Evolutionary conservation across 2,113 vertebrate species (phyloP), one percentile per base, ranked within the genome.

Genomic region (Pyrgilauda ruficollis): DNA sequence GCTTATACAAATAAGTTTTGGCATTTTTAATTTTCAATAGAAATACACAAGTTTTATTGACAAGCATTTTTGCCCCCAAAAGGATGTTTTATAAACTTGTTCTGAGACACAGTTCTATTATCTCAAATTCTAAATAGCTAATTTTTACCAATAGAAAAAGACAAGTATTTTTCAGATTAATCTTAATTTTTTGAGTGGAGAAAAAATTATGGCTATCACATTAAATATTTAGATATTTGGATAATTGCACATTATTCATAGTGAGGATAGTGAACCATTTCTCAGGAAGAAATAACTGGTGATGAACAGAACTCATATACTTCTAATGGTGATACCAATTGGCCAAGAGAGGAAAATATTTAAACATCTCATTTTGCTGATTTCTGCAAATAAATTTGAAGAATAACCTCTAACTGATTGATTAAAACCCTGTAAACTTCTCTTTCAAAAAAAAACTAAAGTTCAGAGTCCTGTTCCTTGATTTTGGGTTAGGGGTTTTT

Each of bases 361-460:
- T 69, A 58, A 61, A 77, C 1, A 12, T 46, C 21, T 56, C 6
- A 46, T 90, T 92, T 89, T 81, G 37, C 10, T 53, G 11, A 27
- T 37, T 31, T 52, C 14, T 77, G 26, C 92, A 76, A 47, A 58
- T 41, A 55, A 37, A 72, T 75, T 15, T 82, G 61, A 73, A 74
- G 7, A 4, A 61, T 33, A 79, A 28, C 6, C 3, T 70, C 3
- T 19, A 91, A 66, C 0, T 50, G 2, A 13, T 16, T 4, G 0
- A 59, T 89, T 30, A 22, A 76, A 89, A 30, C 5, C 20, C 15
- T 9, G 1, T 21, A 67, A 92, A 52, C 5, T 58, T 84, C 5
- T 30, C 9, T 78, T 85, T 63, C 5, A 11, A 79, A 66, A 14
- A 14, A 23, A 56, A 19, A 44, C 3, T 19, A 15, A 46, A 49